Conservation (phyloP, 2,797 vertebrate genomes). For the Pteropus rufus region DNA sequence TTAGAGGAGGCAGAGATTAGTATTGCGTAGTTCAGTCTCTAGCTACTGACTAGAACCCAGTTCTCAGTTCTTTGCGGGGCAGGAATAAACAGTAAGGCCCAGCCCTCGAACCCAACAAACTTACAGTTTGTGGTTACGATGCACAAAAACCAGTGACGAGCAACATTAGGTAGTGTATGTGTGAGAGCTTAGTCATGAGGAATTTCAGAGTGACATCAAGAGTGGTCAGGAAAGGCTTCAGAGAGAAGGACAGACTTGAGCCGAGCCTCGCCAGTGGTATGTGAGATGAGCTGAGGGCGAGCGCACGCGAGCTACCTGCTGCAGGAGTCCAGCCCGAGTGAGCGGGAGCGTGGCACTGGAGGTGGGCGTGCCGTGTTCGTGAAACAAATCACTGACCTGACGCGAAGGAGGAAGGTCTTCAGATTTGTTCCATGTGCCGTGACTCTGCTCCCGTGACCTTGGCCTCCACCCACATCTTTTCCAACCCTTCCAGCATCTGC, state of each 20-base stretch:
- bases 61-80: neutral
- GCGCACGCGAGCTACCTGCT: neutral
- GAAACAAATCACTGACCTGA: neutral
- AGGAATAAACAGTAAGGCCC: neutral
- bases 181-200: neutral
- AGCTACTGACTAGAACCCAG: neutral
- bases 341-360: rapidly evolving
- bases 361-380: rapidly evolving
- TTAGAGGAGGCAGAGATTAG: neutral
- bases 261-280: neutral
- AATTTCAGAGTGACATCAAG: neutral
- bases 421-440: no score
- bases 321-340: neutral
- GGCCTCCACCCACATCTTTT: neutral
- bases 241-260: neutral
- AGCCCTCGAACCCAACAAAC: neutral
- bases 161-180: rapidly evolving
- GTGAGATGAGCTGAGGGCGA: neutral
- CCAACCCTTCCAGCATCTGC: rapidly evolving
- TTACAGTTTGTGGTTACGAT: neutral
- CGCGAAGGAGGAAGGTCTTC: neutral
- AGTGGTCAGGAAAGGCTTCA: neutral
- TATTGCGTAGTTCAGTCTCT: rapidly evolving
- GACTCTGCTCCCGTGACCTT: neutral
- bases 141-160: rapidly evolving